Percentiles rank a stretch among this genome's conserved stretches.
These are phyloP conservation scores for Phalloptychus januarius DNA, from an alignment of 2,797 vertebrate genomes.

Conservation along the genomic window DNA sequence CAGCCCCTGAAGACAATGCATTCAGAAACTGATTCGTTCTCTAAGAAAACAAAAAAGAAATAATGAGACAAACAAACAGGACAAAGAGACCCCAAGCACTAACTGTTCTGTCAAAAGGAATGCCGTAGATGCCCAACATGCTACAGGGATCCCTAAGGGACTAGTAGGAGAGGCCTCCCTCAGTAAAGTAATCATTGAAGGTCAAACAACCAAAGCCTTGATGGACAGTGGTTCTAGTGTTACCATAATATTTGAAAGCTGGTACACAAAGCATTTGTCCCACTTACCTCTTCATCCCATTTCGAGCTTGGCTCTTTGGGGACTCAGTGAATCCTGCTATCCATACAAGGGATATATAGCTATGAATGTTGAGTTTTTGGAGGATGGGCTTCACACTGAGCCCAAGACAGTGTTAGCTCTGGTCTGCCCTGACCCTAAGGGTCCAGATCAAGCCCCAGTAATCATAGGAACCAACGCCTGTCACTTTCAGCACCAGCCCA, in stretches of 20 bases:
- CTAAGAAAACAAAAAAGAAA: neutral
- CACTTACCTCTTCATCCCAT: neutral
- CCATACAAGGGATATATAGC: too few relatives aligned
- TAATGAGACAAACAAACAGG: neutral
- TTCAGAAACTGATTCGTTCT: neutral
- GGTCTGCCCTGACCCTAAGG: too few relatives aligned
- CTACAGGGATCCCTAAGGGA: neutral
- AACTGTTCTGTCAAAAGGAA: neutral
- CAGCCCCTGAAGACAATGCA: neutral
- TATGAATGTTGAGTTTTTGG: too few relatives aligned
- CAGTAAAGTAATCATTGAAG: conserved; percentile 5
- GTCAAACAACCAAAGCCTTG: neutral
- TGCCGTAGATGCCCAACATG: neutral
- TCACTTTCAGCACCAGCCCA: too few relatives aligned
- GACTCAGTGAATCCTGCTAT: neutral
- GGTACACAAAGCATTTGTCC: neutral
- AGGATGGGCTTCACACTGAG: too few relatives aligned
- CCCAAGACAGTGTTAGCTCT: too few relatives aligned
- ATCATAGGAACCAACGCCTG: too few relatives aligned
- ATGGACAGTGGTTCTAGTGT: conserved; percentile 7
- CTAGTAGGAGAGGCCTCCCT: neutral
- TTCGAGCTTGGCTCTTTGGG: neutral
- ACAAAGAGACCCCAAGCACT: neutral
- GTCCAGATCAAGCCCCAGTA: too few relatives aligned
- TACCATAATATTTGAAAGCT: neutral